Conservation (phyloP, 2,797 vertebrate genomes). For the Aselliscus stoliczkanus region DNA sequence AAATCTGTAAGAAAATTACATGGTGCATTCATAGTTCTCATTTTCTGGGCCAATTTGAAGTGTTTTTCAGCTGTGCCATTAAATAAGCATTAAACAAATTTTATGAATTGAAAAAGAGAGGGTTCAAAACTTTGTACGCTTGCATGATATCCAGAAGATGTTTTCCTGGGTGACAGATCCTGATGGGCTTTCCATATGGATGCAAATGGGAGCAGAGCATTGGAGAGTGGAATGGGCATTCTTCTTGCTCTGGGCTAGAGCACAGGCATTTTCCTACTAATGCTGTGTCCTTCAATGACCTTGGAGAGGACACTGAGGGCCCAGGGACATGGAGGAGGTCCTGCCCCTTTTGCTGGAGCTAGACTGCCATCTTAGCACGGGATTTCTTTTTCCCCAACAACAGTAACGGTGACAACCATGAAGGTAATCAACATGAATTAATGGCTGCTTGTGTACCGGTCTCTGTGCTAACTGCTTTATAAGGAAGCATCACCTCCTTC, state of each 20-base stretch:
- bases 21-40: constrained; percentile 10
- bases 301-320: not conserved
- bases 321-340: not conserved
- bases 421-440: not conserved
- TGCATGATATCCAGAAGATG: not conserved
- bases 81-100: constrained; percentile 34
- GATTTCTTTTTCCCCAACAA: not conserved
- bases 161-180: not conserved
- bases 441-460: not conserved
- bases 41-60: constrained; percentile 35
- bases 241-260: not conserved
- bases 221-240: no score
- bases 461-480: not conserved
- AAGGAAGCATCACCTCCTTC: not conserved
- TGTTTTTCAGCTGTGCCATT: constrained; percentile 21
- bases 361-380: not conserved
- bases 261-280: not conserved
- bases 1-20: constrained; percentile 62
- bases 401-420: not conserved
- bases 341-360: no score
- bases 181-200: not conserved
- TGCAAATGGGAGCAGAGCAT: not conserved
- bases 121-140: not conserved
- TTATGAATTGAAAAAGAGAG: constrained; percentile 14
- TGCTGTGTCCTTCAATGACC: not conserved